A percentile compares a stretch with the other conserved stretches of the same genome.
Evolutionary conservation across 1,140 invertebrate genomes (phyloP).

Genomic region (Dreissena rostriformis): DNA sequence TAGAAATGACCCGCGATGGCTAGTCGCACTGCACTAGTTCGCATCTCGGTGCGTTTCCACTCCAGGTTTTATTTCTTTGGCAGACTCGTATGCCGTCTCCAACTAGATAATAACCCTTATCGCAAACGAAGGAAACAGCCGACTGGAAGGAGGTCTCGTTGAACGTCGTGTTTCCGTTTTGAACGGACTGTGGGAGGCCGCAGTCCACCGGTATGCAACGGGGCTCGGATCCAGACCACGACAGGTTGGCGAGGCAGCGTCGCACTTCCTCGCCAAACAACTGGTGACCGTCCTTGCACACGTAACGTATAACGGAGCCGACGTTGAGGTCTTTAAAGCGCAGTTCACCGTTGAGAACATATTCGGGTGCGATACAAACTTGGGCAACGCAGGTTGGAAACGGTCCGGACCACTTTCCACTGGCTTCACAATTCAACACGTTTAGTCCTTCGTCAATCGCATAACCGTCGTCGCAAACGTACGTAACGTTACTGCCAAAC

Average conservation of each 20-base stretch:
- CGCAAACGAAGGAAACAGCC: slow-evolving; percentile 82
- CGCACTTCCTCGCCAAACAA: slow-evolving; percentile 62
- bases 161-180: slow-evolving; percentile 46
- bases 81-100: slow-evolving; percentile 75
- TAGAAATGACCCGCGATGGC: slow-evolving; percentile 66
- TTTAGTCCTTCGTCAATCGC: slow-evolving; percentile 84
- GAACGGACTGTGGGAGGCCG: slow-evolving; percentile 54
- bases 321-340: slow-evolving; percentile 68
- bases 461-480: slow-evolving; percentile 85
- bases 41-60: slow-evolving; percentile 65
- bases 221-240: slow-evolving; percentile 76
- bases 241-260: slow-evolving; percentile 74
- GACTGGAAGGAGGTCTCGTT: slow-evolving; percentile 77
- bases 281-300: slow-evolving; percentile 66
- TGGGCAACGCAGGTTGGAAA: slow-evolving; percentile 66
- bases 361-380: slow-evolving; percentile 59
- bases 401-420: slow-evolving; percentile 69
- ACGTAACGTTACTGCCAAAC: slow-evolving; percentile 30
- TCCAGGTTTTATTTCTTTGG: slow-evolving; percentile 76
- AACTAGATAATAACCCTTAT: slow-evolving; percentile 77
- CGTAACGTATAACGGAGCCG: slow-evolving; percentile 66
- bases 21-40: slow-evolving; percentile 63
- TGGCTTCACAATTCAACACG: slow-evolving; percentile 58
- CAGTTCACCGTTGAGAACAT: slow-evolving; percentile 63
- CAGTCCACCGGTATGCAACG: slow-evolving; percentile 58